Base-by-base conservation (phyloP, 2,113 vertebrate species). In the Calonectris borealis region DNA sequence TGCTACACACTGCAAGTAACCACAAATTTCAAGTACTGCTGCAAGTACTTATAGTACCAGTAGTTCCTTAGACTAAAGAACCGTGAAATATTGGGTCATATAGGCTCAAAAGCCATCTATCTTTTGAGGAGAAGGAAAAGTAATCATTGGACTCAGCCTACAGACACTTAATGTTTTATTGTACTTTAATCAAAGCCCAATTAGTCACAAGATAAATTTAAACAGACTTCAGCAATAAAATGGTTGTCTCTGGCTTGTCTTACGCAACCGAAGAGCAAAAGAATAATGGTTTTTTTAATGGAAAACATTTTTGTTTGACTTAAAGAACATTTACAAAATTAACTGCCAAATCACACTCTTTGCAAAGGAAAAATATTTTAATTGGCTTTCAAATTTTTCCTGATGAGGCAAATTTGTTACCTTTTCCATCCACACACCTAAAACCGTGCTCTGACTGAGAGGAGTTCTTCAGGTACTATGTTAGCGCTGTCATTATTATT, bases 291-390 rank as follows among this genome's bases (percentile, higher is more conserved):
- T 86, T 89, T 93, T 84, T 84, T 44, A 95, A 88, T 83, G 69
- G 65, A 82, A 96, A 96, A 97, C 89, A 94, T 86, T 96, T 97
- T 96, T 95, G 81, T 95, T 96, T 94, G 72, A 94, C 73, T 90
- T 96, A 91, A 96, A 95, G 72, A 90, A 95, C 91, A 83, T 88
- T 95, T 90, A 49, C 76, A 96, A 88, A 96, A 88, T 91, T 80
- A 94, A 83, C 87, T 97, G 95, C 93, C 94, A 98, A 94, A 97
- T 96, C 86, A 96, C 48, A 55, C 46, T 81, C 92, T 93, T 79
- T 78, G 48, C 61, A 83, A 83, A 86, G 89, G 48, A 83, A 95
- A 97, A 98, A 95, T 96, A 93, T 95, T 98, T 97, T 95, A 95
- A 97, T 94, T 98, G 94, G 94, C 91, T 93, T 94, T 95, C 90